phyloP scores from a whole-genome alignment of 2,113 vertebrate species.

The Cottus gobio region DNA sequence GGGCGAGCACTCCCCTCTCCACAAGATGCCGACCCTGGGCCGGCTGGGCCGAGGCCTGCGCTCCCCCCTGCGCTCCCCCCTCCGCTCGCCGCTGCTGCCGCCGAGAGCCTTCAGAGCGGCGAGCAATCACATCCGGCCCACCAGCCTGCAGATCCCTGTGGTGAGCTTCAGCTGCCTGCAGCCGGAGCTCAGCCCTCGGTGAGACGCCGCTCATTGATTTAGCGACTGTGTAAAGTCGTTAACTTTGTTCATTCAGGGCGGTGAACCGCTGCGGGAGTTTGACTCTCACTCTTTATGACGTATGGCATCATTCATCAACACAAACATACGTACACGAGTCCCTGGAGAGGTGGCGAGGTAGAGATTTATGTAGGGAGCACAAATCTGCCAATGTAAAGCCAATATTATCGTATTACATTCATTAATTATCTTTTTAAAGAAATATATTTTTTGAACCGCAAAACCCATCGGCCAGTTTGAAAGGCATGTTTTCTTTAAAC shows the following conservation, averaged over 20 bases:
- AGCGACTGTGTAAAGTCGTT: background rate
- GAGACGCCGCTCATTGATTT: conserved; percentile 4
- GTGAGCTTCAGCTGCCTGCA: conserved; percentile 81
- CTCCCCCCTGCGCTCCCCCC: conserved; percentile 83
- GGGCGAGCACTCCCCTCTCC: conserved; percentile 77
- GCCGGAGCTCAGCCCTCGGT: conserved; percentile 85
- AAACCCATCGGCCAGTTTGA: too few relatives aligned
- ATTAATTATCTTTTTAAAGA: background rate
- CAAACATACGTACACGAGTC: background rate
- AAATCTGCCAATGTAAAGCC: too few relatives aligned
- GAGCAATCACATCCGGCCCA: conserved; percentile 66
- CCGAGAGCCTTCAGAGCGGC: conserved; percentile 71
- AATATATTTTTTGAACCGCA: too few relatives aligned
- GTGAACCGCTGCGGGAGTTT: conserved; percentile 1
- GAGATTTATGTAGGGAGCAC: background rate
- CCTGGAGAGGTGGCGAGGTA: conserved; percentile 6
- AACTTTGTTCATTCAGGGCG: background rate
- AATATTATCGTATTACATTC: background rate
- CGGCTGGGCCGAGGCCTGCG: conserved; percentile 74
- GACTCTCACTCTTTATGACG: background rate
- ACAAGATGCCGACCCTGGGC: conserved; percentile 67
- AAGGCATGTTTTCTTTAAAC: too few relatives aligned
- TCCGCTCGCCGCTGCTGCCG: conserved; percentile 73
- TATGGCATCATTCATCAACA: conserved; percentile 11
- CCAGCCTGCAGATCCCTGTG: conserved; percentile 82